A percentile compares a stretch with the other conserved stretches of the same genome.
Conservation (phyloP, 64 coral and sea anemone species). For the Acropora tenuis region DNA sequence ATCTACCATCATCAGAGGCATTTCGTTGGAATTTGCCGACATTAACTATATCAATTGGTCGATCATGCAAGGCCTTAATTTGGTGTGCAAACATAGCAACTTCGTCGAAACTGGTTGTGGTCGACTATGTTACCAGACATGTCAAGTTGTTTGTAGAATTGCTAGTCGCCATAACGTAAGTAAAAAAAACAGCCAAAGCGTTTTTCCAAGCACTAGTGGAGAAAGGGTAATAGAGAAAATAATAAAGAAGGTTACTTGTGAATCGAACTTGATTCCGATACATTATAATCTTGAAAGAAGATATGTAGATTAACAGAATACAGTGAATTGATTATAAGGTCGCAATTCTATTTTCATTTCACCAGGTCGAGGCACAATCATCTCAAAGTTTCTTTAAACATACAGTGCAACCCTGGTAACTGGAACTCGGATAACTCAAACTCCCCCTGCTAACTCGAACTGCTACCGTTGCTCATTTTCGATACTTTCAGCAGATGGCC, state of each 20-base stretch:
- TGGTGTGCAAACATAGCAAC: background rate
- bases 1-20: background rate
- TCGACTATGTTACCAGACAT: background rate
- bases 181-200: background rate
- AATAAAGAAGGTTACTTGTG: background rate
- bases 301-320: background rate
- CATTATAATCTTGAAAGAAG: background rate
- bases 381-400: background rate
- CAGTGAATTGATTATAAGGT: background rate
- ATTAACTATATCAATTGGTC: background rate
- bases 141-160: slow-evolving; percentile 1
- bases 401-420: background rate
- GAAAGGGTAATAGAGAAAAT: slow-evolving; percentile 6
- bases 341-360: background rate
- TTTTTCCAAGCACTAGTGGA: background rate
- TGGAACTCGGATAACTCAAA: no score
- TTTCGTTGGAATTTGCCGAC: background rate
- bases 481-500: no score
- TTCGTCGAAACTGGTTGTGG: slow-evolving; percentile 7
- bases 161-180: background rate
- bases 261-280: background rate
- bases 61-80: background rate
- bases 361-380: background rate
- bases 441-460: no score
- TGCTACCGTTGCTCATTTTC: no score